A percentile compares a stretch with the other conserved stretches of the same genome.
phyloP scores from a whole-genome alignment of 2,113 vertebrate species.

The Caloenas nicobarica region DNA sequence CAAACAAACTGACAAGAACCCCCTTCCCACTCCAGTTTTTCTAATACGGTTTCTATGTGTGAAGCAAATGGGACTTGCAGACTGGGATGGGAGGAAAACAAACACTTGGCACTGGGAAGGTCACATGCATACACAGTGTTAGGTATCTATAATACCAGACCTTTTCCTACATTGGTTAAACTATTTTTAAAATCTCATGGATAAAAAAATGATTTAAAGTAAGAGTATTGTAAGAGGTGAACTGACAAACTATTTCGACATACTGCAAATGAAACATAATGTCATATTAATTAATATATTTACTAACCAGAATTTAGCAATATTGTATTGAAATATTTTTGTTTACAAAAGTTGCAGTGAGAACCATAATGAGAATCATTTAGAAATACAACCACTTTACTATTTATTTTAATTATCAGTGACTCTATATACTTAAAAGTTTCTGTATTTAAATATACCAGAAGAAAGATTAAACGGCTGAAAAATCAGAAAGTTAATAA shows the following conservation, averaged over 20 bases:
- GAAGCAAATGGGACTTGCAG: neutral
- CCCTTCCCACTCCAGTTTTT: neutral
- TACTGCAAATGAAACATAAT: neutral
- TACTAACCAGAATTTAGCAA: neutral
- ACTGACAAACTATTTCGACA: neutral
- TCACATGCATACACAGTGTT: neutral
- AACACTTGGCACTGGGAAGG: neutral
- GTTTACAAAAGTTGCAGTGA: neutral
- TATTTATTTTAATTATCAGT: neutral
- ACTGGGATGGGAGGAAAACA: neutral
- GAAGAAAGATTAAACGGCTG: neutral
- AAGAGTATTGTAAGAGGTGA: neutral
- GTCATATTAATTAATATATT: neutral
- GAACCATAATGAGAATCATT: neutral
- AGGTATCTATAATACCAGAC: neutral
- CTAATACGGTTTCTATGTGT: neutral
- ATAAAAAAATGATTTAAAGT: neutral
- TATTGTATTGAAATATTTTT: neutral
- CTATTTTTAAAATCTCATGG: neutral
- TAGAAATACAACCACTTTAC: neutral
- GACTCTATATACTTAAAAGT: neutral
- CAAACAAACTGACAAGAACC: neutral
- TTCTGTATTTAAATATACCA: neutral
- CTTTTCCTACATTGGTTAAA: neutral
- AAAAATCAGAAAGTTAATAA: neutral